Conservation (phyloP, 1,140 invertebrate genomes). For the Leptinotarsa defecta region DNA sequence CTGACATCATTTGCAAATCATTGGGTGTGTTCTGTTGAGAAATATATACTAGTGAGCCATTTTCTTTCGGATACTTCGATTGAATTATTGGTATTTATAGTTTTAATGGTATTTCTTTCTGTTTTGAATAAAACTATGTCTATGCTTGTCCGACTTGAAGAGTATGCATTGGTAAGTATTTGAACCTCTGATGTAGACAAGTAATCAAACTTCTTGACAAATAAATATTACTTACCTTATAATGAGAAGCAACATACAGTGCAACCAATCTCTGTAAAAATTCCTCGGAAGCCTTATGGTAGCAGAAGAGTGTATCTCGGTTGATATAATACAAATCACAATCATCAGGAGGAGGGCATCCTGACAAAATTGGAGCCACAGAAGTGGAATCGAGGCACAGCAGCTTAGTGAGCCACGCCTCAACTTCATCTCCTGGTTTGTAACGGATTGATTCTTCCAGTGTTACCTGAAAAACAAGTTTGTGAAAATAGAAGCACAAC, state of each 20-base stretch:
- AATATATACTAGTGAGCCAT: background rate
- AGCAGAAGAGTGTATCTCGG: slow-evolving; percentile 95
- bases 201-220: background rate
- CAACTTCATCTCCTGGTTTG: slow-evolving; percentile 82
- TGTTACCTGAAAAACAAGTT: slow-evolving; percentile 61
- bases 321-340: slow-evolving; percentile 94
- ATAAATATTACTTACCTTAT: slow-evolving; percentile 69
- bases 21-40: slow-evolving; percentile 89
- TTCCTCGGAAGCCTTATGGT: slow-evolving; percentile 92
- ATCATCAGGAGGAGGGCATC: slow-evolving; percentile 82
- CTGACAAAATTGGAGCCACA: slow-evolving; percentile 67
- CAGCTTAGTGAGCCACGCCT: slow-evolving; percentile 89
- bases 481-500: background rate
- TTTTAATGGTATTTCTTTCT: no score
- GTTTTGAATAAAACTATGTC: no score
- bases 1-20: slow-evolving; percentile 97
- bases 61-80: no score
- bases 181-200: no score
- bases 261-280: slow-evolving; percentile 92
- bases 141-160: no score
- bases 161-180: no score
- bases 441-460: slow-evolving; percentile 97
- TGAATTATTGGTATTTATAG: no score
- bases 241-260: slow-evolving; percentile 96
- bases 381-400: slow-evolving; percentile 88